Conservation (phyloP, 2,113 vertebrate genomes). For the Neopipo cinnamomea region DNA sequence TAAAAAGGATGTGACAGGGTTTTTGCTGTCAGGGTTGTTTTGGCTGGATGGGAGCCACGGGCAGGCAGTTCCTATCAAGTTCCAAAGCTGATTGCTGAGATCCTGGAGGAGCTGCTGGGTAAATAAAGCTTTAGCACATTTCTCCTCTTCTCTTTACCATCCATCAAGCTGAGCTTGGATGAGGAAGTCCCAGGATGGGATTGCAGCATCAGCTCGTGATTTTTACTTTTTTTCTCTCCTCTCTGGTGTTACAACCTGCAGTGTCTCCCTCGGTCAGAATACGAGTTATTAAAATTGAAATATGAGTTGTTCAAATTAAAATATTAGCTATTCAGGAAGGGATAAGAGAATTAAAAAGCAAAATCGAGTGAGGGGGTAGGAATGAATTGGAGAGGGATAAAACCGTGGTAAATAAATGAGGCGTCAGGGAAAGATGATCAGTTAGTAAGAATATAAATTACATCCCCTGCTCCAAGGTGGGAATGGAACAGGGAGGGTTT, state of each 20-base stretch:
- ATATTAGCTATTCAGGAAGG: neutral
- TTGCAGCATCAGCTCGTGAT: rapidly evolving
- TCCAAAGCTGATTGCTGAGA: neutral
- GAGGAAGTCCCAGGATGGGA: neutral
- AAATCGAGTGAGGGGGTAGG: neutral
- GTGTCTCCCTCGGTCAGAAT: neutral
- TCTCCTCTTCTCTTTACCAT: neutral
- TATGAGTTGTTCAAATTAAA: neutral
- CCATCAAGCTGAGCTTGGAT: rapidly evolving
- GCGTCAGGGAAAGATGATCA: neutral
- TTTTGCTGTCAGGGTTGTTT: neutral
- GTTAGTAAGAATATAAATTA: neutral
- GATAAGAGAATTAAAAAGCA: neutral
- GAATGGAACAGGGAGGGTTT: neutral
- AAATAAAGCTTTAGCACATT: neutral
- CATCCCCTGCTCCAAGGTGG: neutral
- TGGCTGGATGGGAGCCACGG: neutral
- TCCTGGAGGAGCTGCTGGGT: neutral
- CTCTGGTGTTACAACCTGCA: neutral
- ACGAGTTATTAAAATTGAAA: too few relatives aligned
- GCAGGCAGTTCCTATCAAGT: neutral
- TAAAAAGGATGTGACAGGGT: constrained; percentile 2
- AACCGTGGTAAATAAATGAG: neutral
- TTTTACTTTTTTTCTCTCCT: too few relatives aligned
- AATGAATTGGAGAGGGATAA: neutral